Evolutionary conservation across 2,113 vertebrate species (phyloP).

Genomic region (Pseudorasbora parva): DNA sequence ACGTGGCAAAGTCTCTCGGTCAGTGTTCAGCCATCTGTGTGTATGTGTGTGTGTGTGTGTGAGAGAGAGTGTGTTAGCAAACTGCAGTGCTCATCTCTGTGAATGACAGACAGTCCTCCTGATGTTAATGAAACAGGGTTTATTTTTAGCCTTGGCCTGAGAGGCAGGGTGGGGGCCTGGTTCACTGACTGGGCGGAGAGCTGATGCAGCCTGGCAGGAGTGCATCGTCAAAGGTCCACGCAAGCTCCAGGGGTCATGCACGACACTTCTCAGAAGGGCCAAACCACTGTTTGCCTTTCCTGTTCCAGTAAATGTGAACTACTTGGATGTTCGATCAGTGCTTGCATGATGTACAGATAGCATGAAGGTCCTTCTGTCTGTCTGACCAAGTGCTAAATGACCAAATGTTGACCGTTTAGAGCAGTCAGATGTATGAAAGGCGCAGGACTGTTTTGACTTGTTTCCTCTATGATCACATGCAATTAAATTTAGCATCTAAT

Average conservation of each 20-base stretch:
- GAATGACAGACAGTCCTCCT: slow-evolving; percentile 49
- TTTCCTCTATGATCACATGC: neutral
- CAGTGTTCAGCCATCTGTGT: slow-evolving; percentile 65
- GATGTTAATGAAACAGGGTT: slow-evolving; percentile 49
- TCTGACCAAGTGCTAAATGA: neutral
- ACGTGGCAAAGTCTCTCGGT: slow-evolving; percentile 88
- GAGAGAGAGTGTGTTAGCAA: neutral
- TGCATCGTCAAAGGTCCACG: slow-evolving; percentile 27
- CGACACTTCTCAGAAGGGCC: slow-evolving; percentile 7
- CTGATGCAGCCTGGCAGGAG: slow-evolving; percentile 47
- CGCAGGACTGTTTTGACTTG: neutral
- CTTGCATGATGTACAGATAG: neutral
- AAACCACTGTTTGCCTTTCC: slow-evolving; percentile 4
- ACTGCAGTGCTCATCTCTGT: slow-evolving; percentile 13
- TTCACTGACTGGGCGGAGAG: slow-evolving; percentile 27
- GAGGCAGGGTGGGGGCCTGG: slow-evolving; percentile 26
- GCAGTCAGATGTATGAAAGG: neutral
- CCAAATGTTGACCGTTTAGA: neutral
- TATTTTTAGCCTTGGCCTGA: slow-evolving; percentile 53
- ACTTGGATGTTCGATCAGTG: neutral
- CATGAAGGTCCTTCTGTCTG: neutral
- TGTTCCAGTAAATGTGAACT: slow-evolving; percentile 6
- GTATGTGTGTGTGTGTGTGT: slow-evolving; percentile 5
- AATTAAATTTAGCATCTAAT: neutral
- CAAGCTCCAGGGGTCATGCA: slow-evolving; percentile 19